A percentile compares a stretch with the other conserved stretches of the same genome.
Conservation (phyloP, 1,140 invertebrate genomes). For the Thalassaphorura encarpata region DNA sequence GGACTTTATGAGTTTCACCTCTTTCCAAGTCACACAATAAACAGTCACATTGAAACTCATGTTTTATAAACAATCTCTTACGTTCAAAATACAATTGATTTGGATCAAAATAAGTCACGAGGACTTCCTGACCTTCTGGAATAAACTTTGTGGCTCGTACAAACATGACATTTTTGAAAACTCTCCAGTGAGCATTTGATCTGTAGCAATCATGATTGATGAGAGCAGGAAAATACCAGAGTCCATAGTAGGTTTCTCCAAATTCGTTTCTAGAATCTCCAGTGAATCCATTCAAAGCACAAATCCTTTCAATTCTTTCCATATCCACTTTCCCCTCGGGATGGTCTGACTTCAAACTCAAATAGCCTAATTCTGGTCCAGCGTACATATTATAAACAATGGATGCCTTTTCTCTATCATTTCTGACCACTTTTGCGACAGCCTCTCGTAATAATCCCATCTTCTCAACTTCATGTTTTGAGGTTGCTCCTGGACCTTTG, state of each 20-base stretch:
- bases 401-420: background rate
- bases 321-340: background rate
- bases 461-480: background rate
- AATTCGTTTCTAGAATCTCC: background rate
- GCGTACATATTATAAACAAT: background rate
- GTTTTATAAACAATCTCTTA: no score
- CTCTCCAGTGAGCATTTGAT: background rate
- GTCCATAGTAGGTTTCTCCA: no score
- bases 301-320: constrained; percentile 1
- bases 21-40: no score
- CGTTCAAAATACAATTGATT: no score
- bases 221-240: background rate
- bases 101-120: background rate
- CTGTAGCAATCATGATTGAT: background rate
- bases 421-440: background rate
- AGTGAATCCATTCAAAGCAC: background rate
- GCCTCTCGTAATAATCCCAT: background rate
- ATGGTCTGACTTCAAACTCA: background rate
- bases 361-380: background rate
- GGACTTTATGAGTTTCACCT: no score
- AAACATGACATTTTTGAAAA: background rate
- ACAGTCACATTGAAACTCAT: no score
- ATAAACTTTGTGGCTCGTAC: background rate
- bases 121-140: no score
- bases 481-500: no score